Base-by-base conservation (phyloP, 2,888 invertebrate species). In the Latrodectus elegans region DNA sequence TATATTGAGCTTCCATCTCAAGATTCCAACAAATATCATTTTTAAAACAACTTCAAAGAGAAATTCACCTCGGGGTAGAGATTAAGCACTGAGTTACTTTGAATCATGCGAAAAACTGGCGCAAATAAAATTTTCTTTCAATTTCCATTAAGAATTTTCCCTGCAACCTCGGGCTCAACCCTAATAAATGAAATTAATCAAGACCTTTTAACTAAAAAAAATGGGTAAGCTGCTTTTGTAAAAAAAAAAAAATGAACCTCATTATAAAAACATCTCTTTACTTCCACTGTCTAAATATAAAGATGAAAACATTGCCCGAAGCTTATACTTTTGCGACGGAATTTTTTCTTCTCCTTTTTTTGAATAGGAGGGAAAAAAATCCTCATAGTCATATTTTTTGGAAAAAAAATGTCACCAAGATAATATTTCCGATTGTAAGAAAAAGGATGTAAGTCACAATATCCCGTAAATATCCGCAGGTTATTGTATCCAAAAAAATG, bases 121-220 rank as follows among this genome's bases (percentile, higher is more conserved):
- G 60, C 60, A 10, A 60, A 60, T 12, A 60, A 60, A 60, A 15
- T 60, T 60, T 60, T 60, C 60, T 60, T 60, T 60, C 60, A 60
- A 60, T 60, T 60, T 60, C 60, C 60, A 60, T 60, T 60, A 60
- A 15, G 60, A n/a, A 12, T 15, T 60, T n/a, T 60, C n/a, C 60
- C n/a, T 60, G 12, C 9, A 15, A 15, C 60, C n/a, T 60, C 60
- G n/a, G 67, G 74, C 11, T 80, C 64, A 12, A 52, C 53, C 52
- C 52, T 81, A 51, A 81, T 81, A 81, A 81, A 81, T 68, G 65
- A 81, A 81, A 81, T 81, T 81, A 81, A 81, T 81, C 74, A 81
- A 81, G 67, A 52, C 52, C 67, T 49, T 26, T 14, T 65, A 68
- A 65, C 72, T 72, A 55, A 68, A 81, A 81, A 38, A 52, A 72